phyloP scores from a whole-genome alignment of 2,113 vertebrate species.

The Bujurquina vittata region DNA sequence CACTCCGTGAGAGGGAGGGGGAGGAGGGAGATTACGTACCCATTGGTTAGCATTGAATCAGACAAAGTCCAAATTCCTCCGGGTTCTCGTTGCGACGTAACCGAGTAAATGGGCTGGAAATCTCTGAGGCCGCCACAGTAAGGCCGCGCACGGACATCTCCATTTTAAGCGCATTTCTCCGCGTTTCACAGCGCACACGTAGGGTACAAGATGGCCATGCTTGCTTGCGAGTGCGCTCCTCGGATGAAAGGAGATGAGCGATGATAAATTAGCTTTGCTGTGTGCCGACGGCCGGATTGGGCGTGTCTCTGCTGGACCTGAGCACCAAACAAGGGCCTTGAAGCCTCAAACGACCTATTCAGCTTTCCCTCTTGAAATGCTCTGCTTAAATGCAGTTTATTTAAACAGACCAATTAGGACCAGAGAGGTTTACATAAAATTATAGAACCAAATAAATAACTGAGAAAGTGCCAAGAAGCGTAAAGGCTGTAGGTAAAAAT shows the following conservation, averaged over 20 bases:
- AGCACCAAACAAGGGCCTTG: slow-evolving; percentile 64
- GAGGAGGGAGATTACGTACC: slow-evolving; percentile 75
- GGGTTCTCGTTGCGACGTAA: slow-evolving; percentile 75
- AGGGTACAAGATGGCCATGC: slow-evolving; percentile 57
- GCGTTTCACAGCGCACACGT: slow-evolving; percentile 17
- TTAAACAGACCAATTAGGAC: slow-evolving; percentile 25
- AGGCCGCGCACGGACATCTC: slow-evolving; percentile 59
- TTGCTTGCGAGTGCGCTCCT: slow-evolving; percentile 36
- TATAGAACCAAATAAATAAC: neutral
- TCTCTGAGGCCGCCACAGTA: slow-evolving; percentile 54
- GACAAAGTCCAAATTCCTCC: slow-evolving; percentile 79
- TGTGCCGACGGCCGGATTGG: slow-evolving; percentile 73
- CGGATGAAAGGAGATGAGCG: slow-evolving; percentile 40
- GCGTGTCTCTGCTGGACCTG: slow-evolving; percentile 78
- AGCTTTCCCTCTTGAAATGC: slow-evolving; percentile 48
- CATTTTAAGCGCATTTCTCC: slow-evolving; percentile 58
- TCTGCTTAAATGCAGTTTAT: slow-evolving; percentile 22
- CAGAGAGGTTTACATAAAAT: slow-evolving; percentile 36
- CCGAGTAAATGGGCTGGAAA: slow-evolving; percentile 74
- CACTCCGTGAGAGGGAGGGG: slow-evolving; percentile 69
- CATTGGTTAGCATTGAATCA: slow-evolving; percentile 78
- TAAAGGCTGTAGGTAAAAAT: neutral
- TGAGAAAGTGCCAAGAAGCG: neutral
- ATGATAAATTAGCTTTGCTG: slow-evolving; percentile 61
- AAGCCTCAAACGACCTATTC: slow-evolving; percentile 58